phyloP scores from a whole-genome alignment of 53 echinoderm and acorn worm genomes.

The Crossaster papposus region DNA sequence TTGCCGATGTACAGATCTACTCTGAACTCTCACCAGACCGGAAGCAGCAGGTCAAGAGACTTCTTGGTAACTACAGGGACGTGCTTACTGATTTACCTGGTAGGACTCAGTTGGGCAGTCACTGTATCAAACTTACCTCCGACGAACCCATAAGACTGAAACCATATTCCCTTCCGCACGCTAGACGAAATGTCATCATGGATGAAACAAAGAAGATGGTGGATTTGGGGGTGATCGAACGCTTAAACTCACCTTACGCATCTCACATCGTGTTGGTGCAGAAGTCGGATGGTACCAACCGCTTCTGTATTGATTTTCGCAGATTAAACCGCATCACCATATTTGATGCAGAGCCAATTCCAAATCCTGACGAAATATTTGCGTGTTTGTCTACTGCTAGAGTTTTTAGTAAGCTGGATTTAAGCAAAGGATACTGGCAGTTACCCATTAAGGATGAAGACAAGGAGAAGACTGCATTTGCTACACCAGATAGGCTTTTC shows the following conservation, averaged over 20 bases:
- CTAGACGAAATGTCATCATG: conserved; percentile 1
- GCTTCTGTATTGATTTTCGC: conserved; percentile 43
- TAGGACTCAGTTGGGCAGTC: conserved; percentile 9
- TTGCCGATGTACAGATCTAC: not conserved
- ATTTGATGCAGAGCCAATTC: conserved; percentile 57
- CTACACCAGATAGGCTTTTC: conserved; percentile 59
- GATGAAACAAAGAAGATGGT: not conserved
- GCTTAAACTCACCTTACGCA: conserved; percentile 46
- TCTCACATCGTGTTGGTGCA: conserved; percentile 35
- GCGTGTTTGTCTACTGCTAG: conserved; percentile 35
- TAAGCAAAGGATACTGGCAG: conserved; percentile 46
- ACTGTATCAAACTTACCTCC: conserved; percentile 17
- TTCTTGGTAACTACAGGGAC: conserved; percentile 17
- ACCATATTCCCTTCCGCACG: conserved; percentile 45
- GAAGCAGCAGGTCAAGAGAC: not conserved
- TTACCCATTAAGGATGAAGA: not conserved
- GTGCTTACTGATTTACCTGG: conserved; percentile 60
- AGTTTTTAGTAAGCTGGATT: conserved; percentile 46
- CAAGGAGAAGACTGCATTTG: conserved; percentile 40
- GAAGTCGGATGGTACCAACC: conserved; percentile 11
- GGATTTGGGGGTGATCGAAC: too few species aligned
- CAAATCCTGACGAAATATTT: conserved; percentile 48
- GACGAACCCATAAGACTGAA: conserved; percentile 13
- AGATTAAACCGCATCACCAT: conserved; percentile 26
- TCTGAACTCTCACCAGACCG: not conserved